phyloP scores from a whole-genome alignment of 2,888 invertebrate species.

The Phytoseiulus persimilis region DNA sequence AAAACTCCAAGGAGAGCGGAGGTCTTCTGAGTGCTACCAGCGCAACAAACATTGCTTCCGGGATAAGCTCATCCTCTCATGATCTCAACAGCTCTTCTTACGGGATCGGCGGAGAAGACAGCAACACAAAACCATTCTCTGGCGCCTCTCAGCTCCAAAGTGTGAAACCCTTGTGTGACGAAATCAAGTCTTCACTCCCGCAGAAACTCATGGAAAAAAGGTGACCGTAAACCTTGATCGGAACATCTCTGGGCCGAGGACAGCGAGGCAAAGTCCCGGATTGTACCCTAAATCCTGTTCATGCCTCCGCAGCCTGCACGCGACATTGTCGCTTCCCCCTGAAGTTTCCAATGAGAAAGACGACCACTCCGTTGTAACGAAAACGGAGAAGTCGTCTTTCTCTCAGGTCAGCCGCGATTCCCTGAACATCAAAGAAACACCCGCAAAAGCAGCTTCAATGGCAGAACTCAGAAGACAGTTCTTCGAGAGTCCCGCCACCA shows the following conservation, averaged over 20 bases:
- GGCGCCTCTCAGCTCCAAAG: neutral
- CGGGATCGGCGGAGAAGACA: neutral
- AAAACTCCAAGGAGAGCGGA: conserved; percentile 34
- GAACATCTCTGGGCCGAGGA: too few relatives aligned
- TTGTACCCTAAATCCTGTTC: neutral
- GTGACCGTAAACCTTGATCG: too few relatives aligned
- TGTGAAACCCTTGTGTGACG: neutral
- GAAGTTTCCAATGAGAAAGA: conserved; percentile 17
- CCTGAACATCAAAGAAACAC: conserved; percentile 9
- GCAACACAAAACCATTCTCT: neutral
- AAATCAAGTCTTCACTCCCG: neutral
- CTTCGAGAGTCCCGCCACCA: conserved; percentile 41
- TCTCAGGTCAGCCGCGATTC: neutral
- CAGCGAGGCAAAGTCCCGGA: neutral
- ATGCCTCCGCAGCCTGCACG: neutral
- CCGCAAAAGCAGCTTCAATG: conserved; percentile 36
- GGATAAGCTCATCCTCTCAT: conserved; percentile 24
- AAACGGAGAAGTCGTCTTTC: neutral
- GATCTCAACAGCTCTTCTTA: conserved; percentile 25
- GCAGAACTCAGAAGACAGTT: conserved; percentile 42
- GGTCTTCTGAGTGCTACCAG: conserved; percentile 39
- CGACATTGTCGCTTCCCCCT: conserved; percentile 12
- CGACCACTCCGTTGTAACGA: neutral
- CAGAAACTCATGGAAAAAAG: neutral
- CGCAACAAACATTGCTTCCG: conserved; percentile 34